Evolutionary conservation across 2,797 vertebrate genomes (phyloP).

Genomic region (Ispidina picta): DNA sequence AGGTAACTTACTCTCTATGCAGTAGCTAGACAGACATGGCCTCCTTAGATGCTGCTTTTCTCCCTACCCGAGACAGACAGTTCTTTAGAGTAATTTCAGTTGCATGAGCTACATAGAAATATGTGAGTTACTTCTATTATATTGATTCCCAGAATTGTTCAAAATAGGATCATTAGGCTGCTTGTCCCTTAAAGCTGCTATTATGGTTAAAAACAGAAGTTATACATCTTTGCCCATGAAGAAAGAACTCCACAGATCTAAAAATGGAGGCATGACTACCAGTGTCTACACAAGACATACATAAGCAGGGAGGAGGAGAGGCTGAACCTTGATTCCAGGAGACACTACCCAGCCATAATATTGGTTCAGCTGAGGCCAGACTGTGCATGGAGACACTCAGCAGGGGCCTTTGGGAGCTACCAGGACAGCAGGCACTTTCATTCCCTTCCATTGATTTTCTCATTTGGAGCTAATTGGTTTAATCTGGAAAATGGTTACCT

Average conservation of each 20-base stretch:
- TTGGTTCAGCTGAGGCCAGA: background rate
- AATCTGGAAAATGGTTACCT: constrained; percentile 45
- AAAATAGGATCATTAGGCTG: background rate
- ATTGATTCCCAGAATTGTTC: background rate
- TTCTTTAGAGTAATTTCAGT: background rate
- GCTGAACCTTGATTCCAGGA: background rate
- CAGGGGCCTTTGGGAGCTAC: constrained; percentile 57
- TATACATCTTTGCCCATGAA: background rate
- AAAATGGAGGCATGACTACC: background rate
- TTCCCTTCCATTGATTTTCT: constrained; percentile 83
- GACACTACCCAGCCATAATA: background rate
- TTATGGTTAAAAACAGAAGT: background rate
- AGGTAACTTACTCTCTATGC: background rate
- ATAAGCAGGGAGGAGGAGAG: background rate
- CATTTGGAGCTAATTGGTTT: constrained; percentile 80
- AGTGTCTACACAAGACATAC: background rate
- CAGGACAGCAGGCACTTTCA: constrained; percentile 6
- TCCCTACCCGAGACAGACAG: background rate
- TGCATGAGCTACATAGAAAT: background rate
- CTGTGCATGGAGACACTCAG: constrained; percentile 8
- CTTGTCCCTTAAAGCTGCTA: background rate
- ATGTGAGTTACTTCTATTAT: background rate
- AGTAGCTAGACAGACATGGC: background rate
- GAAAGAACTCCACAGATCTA: background rate
- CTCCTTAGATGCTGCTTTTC: background rate